Evolutionary conservation across 2,113 vertebrate species (phyloP).

Genomic region (Sardina pilchardus): DNA sequence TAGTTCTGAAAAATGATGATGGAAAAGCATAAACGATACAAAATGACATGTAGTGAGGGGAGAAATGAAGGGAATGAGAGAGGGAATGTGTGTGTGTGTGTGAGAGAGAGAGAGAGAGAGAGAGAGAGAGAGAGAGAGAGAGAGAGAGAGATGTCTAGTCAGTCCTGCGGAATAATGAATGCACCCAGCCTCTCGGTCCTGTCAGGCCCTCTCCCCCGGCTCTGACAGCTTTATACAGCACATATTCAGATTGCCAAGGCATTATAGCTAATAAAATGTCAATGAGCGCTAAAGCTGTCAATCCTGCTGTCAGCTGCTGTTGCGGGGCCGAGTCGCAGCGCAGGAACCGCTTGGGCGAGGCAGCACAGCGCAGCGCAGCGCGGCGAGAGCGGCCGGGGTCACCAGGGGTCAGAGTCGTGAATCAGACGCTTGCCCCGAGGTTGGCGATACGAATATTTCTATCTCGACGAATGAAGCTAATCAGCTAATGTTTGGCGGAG

Average conservation of each 20-base stretch:
- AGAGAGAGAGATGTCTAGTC: not conserved
- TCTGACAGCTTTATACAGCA: conserved; percentile 35
- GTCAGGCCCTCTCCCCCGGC: conserved; percentile 6
- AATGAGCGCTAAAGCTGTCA: conserved; percentile 41
- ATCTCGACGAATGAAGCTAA: not conserved
- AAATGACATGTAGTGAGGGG: not conserved
- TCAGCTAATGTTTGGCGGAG: not conserved
- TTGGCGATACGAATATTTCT: not conserved
- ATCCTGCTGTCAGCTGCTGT: conserved; percentile 24
- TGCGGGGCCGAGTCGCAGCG: not conserved
- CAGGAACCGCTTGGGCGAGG: not conserved
- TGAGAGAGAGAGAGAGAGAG: conserved; percentile 12
- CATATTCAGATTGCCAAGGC: conserved; percentile 44
- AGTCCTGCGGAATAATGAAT: not conserved
- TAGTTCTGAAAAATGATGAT: not conserved
- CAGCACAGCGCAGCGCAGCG: not conserved
- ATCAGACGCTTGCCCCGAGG: too few relatives aligned
- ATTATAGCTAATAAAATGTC: conserved; percentile 45
- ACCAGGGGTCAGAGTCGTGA: not conserved
- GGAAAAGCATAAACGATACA: not conserved
- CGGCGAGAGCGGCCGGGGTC: not conserved
- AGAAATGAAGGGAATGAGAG: not conserved
- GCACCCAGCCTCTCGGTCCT: not conserved
- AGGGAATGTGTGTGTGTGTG: not conserved
- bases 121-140: conserved; percentile 20